Conservation (phyloP, 2,797 vertebrate genomes). For the Myoxocephalus aenaeus region DNA sequence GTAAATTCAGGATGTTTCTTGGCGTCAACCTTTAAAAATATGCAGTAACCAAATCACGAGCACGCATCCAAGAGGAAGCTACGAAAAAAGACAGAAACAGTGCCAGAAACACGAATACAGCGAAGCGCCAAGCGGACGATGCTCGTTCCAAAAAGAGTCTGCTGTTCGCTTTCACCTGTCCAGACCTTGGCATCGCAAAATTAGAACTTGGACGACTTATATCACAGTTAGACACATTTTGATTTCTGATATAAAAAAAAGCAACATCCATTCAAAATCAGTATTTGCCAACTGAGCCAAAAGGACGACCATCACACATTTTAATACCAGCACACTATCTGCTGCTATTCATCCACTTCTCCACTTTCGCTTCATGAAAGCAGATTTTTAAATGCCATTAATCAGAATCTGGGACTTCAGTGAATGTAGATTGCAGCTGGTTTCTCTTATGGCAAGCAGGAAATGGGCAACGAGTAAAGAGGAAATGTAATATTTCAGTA, state of each 20-base stretch:
- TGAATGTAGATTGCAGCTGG: slow-evolving; percentile 58
- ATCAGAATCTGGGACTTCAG: slow-evolving; percentile 39
- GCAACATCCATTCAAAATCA: slow-evolving; percentile 7
- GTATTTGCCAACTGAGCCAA: neutral
- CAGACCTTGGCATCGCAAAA: neutral
- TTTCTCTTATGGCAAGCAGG: slow-evolving; percentile 53
- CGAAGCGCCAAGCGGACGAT: neutral
- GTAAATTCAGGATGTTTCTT: neutral
- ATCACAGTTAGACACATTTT: neutral
- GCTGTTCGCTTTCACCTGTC: neutral
- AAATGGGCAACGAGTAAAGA: slow-evolving; percentile 57
- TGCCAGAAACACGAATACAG: neutral
- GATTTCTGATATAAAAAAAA: slow-evolving; percentile 16
- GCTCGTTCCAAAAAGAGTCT: neutral
- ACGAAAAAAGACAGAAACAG: neutral
- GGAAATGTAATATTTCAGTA: slow-evolving; percentile 58
- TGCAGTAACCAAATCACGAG: neutral
- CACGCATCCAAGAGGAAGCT: neutral
- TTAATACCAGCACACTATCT: slow-evolving; percentile 18
- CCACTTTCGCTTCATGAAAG: slow-evolving; percentile 47
- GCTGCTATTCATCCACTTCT: slow-evolving; percentile 20
- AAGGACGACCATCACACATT: slow-evolving; percentile 7
- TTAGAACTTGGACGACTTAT: neutral
- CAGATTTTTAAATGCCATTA: slow-evolving; percentile 39
- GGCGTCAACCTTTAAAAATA: neutral